phyloP scores from a whole-genome alignment of 2,888 invertebrate genomes.

The Cerastis leucographa region DNA sequence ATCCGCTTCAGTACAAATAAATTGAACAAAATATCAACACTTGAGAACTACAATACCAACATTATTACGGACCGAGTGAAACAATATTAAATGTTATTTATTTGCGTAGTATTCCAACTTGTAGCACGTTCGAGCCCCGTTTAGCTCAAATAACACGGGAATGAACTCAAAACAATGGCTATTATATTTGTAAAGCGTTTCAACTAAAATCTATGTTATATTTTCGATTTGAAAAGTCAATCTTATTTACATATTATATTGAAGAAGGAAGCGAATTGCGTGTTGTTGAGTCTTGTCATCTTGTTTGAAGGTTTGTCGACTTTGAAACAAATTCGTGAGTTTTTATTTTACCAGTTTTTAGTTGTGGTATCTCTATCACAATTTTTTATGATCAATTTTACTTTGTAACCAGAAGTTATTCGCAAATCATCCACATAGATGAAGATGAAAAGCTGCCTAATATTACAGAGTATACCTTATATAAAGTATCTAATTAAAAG shows the following conservation, averaged over 20 bases:
- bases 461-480: too few relatives aligned
- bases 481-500: too few relatives aligned
- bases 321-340: not conserved
- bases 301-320: not conserved
- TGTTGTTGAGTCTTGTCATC: not conserved
- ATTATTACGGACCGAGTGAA: conserved; percentile 47
- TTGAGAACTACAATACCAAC: conserved; percentile 57
- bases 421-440: too few relatives aligned
- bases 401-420: too few relatives aligned
- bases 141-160: conserved; percentile 67
- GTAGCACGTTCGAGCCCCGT: conserved; percentile 67
- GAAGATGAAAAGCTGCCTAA: too few relatives aligned
- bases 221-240: conserved; percentile 53
- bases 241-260: conserved; percentile 23
- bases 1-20: conserved; percentile 49
- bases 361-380: too few relatives aligned
- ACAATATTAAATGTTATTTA: conserved; percentile 70
- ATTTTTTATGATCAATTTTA: too few relatives aligned
- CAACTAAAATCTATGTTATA: conserved; percentile 58
- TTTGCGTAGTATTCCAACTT: conserved; percentile 63
- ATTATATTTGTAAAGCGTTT: conserved; percentile 62
- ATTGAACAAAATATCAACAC: conserved; percentile 61
- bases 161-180: conserved; percentile 66
- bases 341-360: too few relatives aligned
- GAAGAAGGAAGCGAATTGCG: not conserved